phyloP scores from a whole-genome alignment of 2,888 invertebrate genomes.

The Epinotia ramella region DNA sequence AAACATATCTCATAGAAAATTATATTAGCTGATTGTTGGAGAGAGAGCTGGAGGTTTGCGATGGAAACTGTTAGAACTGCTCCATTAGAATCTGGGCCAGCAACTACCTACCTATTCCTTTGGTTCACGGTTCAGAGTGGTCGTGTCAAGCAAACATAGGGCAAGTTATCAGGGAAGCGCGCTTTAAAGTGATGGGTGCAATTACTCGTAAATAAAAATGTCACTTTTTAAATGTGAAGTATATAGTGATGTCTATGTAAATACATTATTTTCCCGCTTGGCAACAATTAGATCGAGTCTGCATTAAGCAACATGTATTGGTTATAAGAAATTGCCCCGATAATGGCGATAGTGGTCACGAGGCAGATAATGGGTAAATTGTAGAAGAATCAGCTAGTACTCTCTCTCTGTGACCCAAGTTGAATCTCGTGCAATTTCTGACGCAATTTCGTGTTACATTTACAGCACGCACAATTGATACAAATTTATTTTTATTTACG shows the following conservation, averaged over 20 bases:
- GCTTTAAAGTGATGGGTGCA: background rate
- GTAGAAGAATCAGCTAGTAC: slow-evolving; percentile 27
- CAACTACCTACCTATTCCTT: slow-evolving; percentile 61
- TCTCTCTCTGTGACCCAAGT: slow-evolving; percentile 50
- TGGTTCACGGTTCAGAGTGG: slow-evolving; percentile 64
- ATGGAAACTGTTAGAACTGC: background rate
- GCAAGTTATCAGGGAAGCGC: slow-evolving; percentile 45
- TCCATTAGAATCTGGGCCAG: slow-evolving; percentile 61
- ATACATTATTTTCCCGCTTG: slow-evolving; percentile 32
- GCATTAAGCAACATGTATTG: slow-evolving; percentile 6
- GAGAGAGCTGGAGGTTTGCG: background rate
- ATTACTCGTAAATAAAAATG: background rate
- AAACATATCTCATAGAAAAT: too few relatives aligned
- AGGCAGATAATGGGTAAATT: slow-evolving; percentile 33
- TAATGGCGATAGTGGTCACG: slow-evolving; percentile 36
- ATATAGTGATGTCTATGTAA: background rate
- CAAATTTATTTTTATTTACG: slow-evolving; percentile 35
- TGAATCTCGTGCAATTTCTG: slow-evolving; percentile 59
- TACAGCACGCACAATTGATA: slow-evolving; percentile 48
- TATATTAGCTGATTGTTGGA: background rate
- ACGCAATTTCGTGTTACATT: slow-evolving; percentile 60
- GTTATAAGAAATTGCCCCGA: slow-evolving; percentile 7
- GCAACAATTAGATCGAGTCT: background rate
- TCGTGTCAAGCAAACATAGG: slow-evolving; percentile 55
- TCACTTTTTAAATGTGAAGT: background rate